Conservation (phyloP, 2,113 vertebrate genomes). For the Nicator chloris region DNA sequence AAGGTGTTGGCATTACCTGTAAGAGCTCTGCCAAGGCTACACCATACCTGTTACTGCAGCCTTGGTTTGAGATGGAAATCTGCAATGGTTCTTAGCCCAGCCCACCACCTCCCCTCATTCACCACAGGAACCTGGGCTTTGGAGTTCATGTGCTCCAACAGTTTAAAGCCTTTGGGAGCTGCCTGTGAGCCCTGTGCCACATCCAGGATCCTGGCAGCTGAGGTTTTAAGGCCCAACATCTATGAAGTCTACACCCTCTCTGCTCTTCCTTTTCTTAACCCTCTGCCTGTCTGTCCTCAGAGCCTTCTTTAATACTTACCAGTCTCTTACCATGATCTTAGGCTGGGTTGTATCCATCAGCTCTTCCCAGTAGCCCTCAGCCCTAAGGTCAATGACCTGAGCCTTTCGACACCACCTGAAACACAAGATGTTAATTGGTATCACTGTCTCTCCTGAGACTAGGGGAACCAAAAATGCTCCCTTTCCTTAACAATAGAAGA, state of each 20-base stretch:
- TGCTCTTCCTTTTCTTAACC: background rate
- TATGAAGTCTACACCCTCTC: background rate
- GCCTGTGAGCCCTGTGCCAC: background rate
- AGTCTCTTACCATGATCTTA: conserved; percentile 83
- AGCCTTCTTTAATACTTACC: conserved; percentile 73
- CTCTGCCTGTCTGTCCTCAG: background rate
- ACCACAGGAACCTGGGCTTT: background rate
- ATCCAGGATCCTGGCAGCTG: background rate
- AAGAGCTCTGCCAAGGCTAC: background rate
- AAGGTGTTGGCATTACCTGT: background rate
- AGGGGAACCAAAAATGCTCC: background rate
- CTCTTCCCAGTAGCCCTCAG: conserved; percentile 82
- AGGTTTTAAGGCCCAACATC: background rate
- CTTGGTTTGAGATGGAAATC: background rate
- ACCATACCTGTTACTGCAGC: background rate
- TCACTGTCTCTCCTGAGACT: background rate
- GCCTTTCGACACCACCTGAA: conserved; percentile 86
- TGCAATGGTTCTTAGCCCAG: background rate
- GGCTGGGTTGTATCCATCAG: conserved; percentile 85
- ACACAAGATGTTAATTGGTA: background rate
- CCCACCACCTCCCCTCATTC: background rate
- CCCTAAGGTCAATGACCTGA: conserved; percentile 84
- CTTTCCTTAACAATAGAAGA: background rate
- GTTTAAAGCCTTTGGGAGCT: background rate
- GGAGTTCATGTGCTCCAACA: background rate